These are phyloP conservation scores for Archegozetes longisetosus DNA, from an alignment of 1,140 invertebrate genomes.

Conservation along the genomic window DNA sequence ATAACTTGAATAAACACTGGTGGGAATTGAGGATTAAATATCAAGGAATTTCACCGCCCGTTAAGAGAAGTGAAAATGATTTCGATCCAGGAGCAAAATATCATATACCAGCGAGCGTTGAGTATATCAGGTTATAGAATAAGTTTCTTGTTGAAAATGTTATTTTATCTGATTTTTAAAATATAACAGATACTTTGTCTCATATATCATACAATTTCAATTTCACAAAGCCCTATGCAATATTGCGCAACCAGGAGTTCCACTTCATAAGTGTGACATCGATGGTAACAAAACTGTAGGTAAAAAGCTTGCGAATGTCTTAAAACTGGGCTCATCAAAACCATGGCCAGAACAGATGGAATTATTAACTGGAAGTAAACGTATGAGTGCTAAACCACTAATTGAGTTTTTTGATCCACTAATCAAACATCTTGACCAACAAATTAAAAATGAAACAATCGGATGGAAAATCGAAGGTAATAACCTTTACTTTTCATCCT, in stretches of 20 bases:
- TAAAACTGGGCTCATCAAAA: conserved; percentile 52
- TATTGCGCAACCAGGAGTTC: conserved; percentile 50
- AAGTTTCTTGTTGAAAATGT: neutral
- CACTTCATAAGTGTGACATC: conserved; percentile 77
- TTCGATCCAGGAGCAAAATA: conserved; percentile 72
- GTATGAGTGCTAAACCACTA: conserved; percentile 55
- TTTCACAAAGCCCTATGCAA: conserved; percentile 67
- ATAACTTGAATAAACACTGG: conserved; percentile 61
- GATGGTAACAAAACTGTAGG: conserved; percentile 30
- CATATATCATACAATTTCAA: conserved; percentile 78
- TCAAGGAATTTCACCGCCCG: conserved; percentile 61
- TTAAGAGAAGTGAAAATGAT: conserved; percentile 52
- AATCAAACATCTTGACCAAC: conserved; percentile 51
- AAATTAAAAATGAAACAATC: conserved; percentile 54
- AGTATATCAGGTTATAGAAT: conserved; percentile 37
- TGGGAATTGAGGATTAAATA: conserved; percentile 52
- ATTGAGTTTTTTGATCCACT: conserved; percentile 69
- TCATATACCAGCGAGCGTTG: conserved; percentile 60
- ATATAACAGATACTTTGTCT: conserved; percentile 60
- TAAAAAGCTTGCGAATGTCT: conserved; percentile 25
- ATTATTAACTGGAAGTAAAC: conserved; percentile 49
- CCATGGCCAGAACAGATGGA: conserved; percentile 57
- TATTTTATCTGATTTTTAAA: neutral
- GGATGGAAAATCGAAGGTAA: conserved; percentile 41
- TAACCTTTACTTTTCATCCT: no score